These are phyloP conservation scores for Dicaeum eximium DNA, from an alignment of 2,113 vertebrate genomes.

Conservation along the genomic window DNA sequence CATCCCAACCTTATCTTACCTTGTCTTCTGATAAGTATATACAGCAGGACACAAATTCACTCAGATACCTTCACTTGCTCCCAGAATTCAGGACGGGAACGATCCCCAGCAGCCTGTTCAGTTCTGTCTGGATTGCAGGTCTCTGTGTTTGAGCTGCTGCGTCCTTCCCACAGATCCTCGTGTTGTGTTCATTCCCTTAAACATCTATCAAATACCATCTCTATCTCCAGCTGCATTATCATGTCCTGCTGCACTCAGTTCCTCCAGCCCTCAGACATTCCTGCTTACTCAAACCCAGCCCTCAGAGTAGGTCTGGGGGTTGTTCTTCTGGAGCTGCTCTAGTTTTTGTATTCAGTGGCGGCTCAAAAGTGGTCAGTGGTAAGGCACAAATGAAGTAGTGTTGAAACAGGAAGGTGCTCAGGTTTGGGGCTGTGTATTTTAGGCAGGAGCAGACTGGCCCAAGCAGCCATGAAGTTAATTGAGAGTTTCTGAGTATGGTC, in stretches of 20 bases:
- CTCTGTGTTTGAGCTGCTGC: neutral
- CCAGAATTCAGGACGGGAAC: neutral
- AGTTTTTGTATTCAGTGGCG: neutral
- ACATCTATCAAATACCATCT: neutral
- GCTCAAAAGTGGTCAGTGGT: neutral
- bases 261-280: neutral
- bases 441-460: neutral
- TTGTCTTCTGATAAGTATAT: neutral
- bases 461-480: neutral
- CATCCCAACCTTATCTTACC: neutral
- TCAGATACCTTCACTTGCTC: rapidly evolving
- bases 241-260: neutral
- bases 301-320: neutral
- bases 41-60: neutral
- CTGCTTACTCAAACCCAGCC: neutral
- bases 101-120: neutral
- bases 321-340: neutral
- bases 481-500: neutral
- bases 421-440: neutral
- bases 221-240: neutral
- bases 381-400: neutral
- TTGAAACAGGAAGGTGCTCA: neutral
- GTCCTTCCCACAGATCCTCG: neutral
- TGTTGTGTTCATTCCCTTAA: neutral
- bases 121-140: neutral